These are phyloP conservation scores for Peromyscus aztecus DNA, from an alignment of 2,797 vertebrate genomes.

Conservation along the genomic window DNA sequence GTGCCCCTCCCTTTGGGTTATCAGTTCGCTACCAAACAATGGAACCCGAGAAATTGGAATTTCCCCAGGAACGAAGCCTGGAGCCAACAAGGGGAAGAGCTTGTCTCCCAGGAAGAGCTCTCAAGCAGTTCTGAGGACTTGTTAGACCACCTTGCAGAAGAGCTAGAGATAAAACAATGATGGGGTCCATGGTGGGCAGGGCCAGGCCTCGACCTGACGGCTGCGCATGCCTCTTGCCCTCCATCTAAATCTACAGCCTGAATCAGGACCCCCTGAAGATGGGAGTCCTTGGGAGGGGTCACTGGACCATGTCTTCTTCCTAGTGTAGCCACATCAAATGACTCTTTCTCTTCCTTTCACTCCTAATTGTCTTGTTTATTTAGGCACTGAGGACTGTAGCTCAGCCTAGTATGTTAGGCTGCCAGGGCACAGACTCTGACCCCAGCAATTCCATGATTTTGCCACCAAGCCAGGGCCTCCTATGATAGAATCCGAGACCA, in stretches of 20 bases:
- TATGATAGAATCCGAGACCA: neutral
- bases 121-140: neutral
- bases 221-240: neutral
- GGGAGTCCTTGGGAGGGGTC: neutral
- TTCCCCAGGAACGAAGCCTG: neutral
- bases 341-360: neutral
- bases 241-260: neutral
- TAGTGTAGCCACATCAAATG: neutral
- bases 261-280: neutral
- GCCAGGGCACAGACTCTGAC: neutral
- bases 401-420: neutral
- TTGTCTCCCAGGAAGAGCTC: neutral
- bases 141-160: neutral
- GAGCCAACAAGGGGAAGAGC: neutral
- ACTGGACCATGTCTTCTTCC: neutral
- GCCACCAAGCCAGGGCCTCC: fast-evolving
- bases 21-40: neutral
- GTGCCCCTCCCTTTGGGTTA: neutral
- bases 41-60: neutral
- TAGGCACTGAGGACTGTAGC: neutral
- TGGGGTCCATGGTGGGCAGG: neutral
- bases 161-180: neutral
- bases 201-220: neutral
- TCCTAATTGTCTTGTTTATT: neutral
- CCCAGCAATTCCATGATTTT: neutral